Percentiles rank a stretch among this genome's conserved stretches.
Evolutionary conservation across 2,797 vertebrate genomes (phyloP).

Genomic region (Sardinella longiceps): DNA sequence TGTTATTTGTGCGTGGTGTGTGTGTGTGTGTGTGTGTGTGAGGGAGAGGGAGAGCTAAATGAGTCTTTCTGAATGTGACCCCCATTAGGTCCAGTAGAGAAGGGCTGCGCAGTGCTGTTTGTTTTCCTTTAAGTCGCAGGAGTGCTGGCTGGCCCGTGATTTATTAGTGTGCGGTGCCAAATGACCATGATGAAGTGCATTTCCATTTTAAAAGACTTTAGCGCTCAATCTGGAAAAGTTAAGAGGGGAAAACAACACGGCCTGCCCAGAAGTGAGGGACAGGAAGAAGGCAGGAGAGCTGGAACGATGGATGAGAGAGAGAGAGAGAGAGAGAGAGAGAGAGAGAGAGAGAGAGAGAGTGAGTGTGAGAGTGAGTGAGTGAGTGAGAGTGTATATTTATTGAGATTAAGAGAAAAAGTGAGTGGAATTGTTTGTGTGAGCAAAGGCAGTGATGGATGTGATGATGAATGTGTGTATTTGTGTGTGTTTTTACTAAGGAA

Average conservation of each 20-base stretch:
- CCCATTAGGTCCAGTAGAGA: slow-evolving; percentile 75
- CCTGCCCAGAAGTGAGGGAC: slow-evolving; percentile 40
- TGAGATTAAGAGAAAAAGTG: slow-evolving; percentile 9
- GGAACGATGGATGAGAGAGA: background rate
- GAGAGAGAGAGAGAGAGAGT: background rate
- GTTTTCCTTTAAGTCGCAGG: slow-evolving; percentile 73
- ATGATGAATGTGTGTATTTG: background rate
- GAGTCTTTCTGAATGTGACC: slow-evolving; percentile 73
- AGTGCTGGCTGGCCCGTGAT: slow-evolving; percentile 72
- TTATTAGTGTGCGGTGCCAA: slow-evolving; percentile 75
- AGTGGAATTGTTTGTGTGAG: slow-evolving; percentile 7
- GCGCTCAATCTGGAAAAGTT: slow-evolving; percentile 71
- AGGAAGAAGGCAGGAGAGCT: slow-evolving; percentile 1
- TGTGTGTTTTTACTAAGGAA: slow-evolving; percentile 3
- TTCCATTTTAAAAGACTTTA: slow-evolving; percentile 79
- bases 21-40: slow-evolving; percentile 13
- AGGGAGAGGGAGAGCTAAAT: slow-evolving; percentile 29
- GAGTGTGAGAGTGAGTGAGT: background rate
- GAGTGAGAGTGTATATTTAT: slow-evolving; percentile 4
- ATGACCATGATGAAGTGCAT: slow-evolving; percentile 81
- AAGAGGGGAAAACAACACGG: slow-evolving; percentile 41
- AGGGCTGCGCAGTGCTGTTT: slow-evolving; percentile 72
- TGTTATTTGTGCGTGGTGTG: slow-evolving; percentile 46
- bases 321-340: background rate
- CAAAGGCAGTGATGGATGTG: background rate